phyloP scores from a whole-genome alignment of 1,140 invertebrate species.

The Adelges cooleyi region DNA sequence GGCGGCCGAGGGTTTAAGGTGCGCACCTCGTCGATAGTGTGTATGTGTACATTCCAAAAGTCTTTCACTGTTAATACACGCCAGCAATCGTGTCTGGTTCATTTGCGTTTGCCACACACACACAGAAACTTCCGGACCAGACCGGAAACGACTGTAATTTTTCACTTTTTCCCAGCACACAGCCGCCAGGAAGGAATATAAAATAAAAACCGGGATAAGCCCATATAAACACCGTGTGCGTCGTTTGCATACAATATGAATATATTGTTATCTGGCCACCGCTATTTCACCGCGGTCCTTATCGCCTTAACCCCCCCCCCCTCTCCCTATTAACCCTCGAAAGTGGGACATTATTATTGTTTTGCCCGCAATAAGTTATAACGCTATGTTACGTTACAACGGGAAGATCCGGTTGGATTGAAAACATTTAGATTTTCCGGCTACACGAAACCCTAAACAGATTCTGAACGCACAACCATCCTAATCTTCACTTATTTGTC shows the following conservation, averaged over 20 bases:
- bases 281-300: background rate
- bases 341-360: background rate
- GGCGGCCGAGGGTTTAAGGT: background rate
- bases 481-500: no score
- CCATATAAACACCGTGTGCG: background rate
- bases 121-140: background rate
- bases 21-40: background rate
- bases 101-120: conserved; percentile 16
- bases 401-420: no score
- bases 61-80: background rate
- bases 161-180: conserved; percentile 8
- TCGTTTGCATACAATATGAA: no score
- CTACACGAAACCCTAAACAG: no score
- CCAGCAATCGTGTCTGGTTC: background rate
- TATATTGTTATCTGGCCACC: background rate
- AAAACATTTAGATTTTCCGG: no score
- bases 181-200: background rate
- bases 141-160: conserved; percentile 11
- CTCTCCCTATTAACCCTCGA: background rate
- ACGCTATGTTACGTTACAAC: no score
- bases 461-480: no score
- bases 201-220: background rate
- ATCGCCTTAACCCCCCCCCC: background rate
- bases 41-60: background rate
- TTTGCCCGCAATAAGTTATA: no score